phyloP scores from a whole-genome alignment of 2,888 invertebrate genomes.

The Luperina testacea region DNA sequence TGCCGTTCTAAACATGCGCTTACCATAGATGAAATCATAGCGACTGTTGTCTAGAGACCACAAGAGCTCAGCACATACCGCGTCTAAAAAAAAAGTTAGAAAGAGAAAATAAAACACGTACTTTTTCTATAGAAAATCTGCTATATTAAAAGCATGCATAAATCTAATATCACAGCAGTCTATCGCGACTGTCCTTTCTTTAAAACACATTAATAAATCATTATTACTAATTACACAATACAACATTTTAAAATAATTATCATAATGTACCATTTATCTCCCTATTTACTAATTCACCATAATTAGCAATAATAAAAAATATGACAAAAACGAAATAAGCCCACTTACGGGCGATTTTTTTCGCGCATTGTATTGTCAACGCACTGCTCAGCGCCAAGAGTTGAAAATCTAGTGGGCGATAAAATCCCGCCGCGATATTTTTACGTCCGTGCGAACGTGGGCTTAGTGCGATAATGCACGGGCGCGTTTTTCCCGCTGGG shows the following conservation, averaged over 20 bases:
- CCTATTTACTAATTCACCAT: slow-evolving; percentile 23
- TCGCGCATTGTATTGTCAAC: too few species aligned
- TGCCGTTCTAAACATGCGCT: too few species aligned
- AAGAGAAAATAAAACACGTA: slow-evolving; percentile 38
- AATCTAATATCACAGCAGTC: slow-evolving; percentile 86
- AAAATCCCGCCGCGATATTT: too few species aligned
- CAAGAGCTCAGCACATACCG: too few species aligned
- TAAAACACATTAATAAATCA: slow-evolving; percentile 18
- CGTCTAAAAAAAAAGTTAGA: background rate
- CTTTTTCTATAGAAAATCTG: slow-evolving; percentile 33
- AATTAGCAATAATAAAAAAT: background rate
- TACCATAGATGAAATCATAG: too few species aligned
- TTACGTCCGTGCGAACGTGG: too few species aligned
- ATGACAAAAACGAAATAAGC: background rate
- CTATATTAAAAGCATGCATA: slow-evolving; percentile 68
- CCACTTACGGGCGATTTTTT: too few species aligned
- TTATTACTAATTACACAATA: background rate
- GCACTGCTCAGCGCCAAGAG: too few species aligned
- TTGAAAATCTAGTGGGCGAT: too few species aligned
- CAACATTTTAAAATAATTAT: slow-evolving; percentile 4
- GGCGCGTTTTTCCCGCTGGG: too few species aligned
- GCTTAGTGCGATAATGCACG: too few species aligned
- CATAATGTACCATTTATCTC: slow-evolving; percentile 15
- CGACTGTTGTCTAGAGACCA: too few species aligned
- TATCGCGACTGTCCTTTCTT: slow-evolving; percentile 67